Evolutionary conservation across 2,113 vertebrate genomes (phyloP).

Genomic region (Malurus cyaneus): DNA sequence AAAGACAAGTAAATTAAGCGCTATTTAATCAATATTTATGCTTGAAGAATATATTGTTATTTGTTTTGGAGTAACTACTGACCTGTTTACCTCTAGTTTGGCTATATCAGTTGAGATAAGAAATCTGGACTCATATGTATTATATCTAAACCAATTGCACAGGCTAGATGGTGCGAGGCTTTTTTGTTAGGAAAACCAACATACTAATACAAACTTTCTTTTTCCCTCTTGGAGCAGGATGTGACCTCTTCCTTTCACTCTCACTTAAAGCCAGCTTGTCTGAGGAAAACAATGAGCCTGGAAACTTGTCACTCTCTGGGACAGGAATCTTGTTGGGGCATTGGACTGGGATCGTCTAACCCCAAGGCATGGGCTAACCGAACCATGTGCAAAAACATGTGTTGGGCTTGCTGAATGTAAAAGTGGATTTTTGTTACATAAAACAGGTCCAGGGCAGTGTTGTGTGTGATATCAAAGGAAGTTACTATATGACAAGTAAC

Average conservation of each 20-base stretch:
- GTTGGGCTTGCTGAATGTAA: background rate
- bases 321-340: background rate
- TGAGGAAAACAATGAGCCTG: background rate
- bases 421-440: background rate
- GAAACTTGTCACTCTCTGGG: background rate
- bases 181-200: background rate
- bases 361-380: background rate
- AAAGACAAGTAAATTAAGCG: background rate
- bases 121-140: background rate
- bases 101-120: background rate
- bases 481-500: background rate
- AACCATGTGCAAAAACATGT: rapidly evolving
- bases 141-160: background rate
- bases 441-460: background rate
- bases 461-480: background rate
- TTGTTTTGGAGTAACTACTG: background rate
- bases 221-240: constrained; percentile 22
- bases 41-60: background rate
- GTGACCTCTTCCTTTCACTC: constrained; percentile 18
- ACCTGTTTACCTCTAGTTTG: background rate
- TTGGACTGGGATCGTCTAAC: background rate
- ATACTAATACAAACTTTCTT: background rate
- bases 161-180: background rate
- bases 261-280: background rate
- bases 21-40: background rate